These are phyloP conservation scores for Calyptommatus sinebrachiatus DNA, from an alignment of 2,113 vertebrate genomes.

Conservation along the genomic window DNA sequence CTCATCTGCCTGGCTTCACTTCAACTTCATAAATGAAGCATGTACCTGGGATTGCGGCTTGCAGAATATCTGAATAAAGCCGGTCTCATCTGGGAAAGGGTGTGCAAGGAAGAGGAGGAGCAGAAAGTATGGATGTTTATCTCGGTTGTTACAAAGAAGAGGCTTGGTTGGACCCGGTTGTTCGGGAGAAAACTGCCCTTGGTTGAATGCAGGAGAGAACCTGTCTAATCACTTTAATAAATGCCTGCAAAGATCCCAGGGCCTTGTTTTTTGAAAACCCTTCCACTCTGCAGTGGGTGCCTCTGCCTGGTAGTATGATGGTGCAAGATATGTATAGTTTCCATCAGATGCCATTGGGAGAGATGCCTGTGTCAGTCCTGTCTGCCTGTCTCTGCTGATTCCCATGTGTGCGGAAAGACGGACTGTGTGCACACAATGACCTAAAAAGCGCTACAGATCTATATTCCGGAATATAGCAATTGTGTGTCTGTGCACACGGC, in stretches of 20 bases:
- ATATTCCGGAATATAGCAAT: too few relatives aligned
- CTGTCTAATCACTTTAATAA: conserved; percentile 25
- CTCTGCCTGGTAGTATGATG: neutral
- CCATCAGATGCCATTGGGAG: neutral
- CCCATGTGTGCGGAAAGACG: neutral
- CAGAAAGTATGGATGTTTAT: neutral
- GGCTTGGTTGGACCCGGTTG: conserved; percentile 17
- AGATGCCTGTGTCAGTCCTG: neutral
- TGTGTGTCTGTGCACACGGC: too few relatives aligned
- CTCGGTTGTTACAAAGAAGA: neutral
- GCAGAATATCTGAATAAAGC: neutral
- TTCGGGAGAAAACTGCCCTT: conserved; percentile 16
- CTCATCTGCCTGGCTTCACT: conserved; percentile 31
- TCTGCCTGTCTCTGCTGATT: neutral
- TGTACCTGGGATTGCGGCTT: neutral
- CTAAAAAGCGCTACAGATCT: too few relatives aligned
- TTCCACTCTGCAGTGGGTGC: neutral
- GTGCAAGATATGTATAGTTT: conserved; percentile 8
- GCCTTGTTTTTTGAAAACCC: neutral
- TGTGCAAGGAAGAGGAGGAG: rapidly evolving
- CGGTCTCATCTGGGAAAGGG: neutral
- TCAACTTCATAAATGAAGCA: conserved; percentile 28
- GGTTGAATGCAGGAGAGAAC: conserved; percentile 45
- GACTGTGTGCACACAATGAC: too few relatives aligned
- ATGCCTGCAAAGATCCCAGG: conserved; percentile 36